Evolutionary conservation across 2,888 invertebrate species (phyloP), one percentile per base, ranked within the genome.

Genomic region (Spilarctia lutea): DNA sequence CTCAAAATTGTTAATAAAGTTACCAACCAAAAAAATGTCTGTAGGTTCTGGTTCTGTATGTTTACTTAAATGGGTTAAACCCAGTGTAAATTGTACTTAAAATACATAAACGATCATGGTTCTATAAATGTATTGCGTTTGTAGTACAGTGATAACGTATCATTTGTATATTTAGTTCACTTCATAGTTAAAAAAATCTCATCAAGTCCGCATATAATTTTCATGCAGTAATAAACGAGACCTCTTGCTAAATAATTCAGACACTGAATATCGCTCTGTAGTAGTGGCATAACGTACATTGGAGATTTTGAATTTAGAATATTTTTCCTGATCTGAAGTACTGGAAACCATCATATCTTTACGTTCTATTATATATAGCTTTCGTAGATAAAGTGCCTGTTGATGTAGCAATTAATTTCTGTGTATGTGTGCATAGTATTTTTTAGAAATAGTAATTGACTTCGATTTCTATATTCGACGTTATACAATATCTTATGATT

Each of bases 201-300:
- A 30, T 30, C 27, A 52, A 39, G n/a, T n/a, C n/a, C n/a, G n/a
- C n/a, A n/a, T 71, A 10, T 27, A 45, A n/a, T 63, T 71, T 45
- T 16, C 30, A 27, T 66, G 11, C 13, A 65, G 73, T 27, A 69
- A 73, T 68, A 42, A 72, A 73, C 68, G 13, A 71, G 72, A 78
- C 76, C 65, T 77, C 18, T 56, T 78, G 74, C 84, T 82, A 70
- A 42, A 52, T 63, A 82, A 52, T 78, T 76, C 76, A 75, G 73
- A 75, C 76, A 70, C 76, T 75, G 67, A 82, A 80, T 70, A 76
- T 79, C 48, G 65, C 79, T 73, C 67, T 76, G 77, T 76, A 27
- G 66, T 48, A 70, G 70, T 56, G 42, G 56, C n/a, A 33, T 74
- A 70, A 60, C 39, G 69, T 56, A 8, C n/a, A 65, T 48, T 48